These are phyloP conservation scores for Synanthedon formicaeformis DNA, from an alignment of 2,888 invertebrate species.

Conservation along the genomic window DNA sequence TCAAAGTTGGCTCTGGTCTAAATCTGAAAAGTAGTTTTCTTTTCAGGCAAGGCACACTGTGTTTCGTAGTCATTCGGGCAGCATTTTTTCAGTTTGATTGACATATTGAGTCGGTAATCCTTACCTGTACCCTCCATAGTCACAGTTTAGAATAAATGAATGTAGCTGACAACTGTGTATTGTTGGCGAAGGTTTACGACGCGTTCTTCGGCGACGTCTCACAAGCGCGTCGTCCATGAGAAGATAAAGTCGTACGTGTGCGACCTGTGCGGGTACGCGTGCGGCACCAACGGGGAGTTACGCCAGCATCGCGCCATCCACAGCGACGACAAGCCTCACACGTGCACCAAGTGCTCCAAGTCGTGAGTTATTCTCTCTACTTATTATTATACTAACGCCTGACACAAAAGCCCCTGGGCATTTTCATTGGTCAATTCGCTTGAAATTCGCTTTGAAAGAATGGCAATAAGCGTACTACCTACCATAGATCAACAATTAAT, in stretches of 20 bases:
- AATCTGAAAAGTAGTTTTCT: too few relatives aligned
- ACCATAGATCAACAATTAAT: too few relatives aligned
- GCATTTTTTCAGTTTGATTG: not conserved
- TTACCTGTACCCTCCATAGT: not conserved
- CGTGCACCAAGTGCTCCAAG: conserved; percentile 62
- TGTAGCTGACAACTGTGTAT: not conserved
- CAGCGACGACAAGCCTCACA: conserved; percentile 67
- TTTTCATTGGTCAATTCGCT: too few relatives aligned
- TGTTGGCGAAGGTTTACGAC: conserved; percentile 53
- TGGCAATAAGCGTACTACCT: too few relatives aligned
- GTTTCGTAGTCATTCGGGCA: too few relatives aligned
- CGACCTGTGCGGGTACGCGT: conserved; percentile 69
- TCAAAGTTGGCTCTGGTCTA: too few relatives aligned
- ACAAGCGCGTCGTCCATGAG: conserved; percentile 67
- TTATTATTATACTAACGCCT: not conserved
- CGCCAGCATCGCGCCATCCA: conserved; percentile 70
- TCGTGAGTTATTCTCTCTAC: conserved; percentile 30
- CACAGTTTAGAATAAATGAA: not conserved
- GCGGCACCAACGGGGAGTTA: conserved; percentile 69
- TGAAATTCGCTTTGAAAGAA: too few relatives aligned
- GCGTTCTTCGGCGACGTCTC: conserved; percentile 61
- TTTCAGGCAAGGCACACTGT: too few relatives aligned
- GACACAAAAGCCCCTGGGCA: too few relatives aligned
- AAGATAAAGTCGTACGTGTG: conserved; percentile 70
- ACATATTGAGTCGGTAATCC: too few relatives aligned